These are phyloP conservation scores for Chionis minor DNA, from an alignment of 2,113 vertebrate species.

Conservation along the genomic window DNA sequence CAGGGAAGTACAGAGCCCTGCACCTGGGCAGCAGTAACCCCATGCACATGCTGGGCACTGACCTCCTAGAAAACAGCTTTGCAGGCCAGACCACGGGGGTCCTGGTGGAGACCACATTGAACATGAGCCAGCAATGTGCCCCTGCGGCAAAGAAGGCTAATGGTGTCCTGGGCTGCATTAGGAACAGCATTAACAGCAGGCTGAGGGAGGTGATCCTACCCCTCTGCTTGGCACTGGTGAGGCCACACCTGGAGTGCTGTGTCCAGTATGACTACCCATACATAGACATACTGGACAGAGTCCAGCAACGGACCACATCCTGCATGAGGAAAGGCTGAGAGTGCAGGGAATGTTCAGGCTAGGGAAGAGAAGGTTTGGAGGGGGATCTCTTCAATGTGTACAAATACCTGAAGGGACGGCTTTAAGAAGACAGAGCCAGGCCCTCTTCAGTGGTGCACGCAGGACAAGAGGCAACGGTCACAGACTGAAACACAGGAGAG, in stretches of 20 bases:
- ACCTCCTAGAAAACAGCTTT: background rate
- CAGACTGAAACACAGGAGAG: background rate
- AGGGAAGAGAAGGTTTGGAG: background rate
- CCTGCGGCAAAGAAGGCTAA: rapidly evolving
- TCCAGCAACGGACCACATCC: too few species aligned
- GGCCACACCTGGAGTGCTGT: too few species aligned
- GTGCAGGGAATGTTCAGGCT: background rate
- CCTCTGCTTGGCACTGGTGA: background rate
- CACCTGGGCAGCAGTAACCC: background rate
- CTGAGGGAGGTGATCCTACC: background rate
- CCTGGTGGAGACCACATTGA: background rate
- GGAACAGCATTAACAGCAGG: background rate
- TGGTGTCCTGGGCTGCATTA: background rate
- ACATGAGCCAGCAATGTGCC: background rate
- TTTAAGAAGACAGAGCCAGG: background rate
- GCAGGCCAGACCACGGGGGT: background rate
- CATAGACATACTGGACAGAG: background rate
- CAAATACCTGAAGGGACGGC: background rate
- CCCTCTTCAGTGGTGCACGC: background rate
- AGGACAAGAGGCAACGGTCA: background rate
- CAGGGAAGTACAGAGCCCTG: background rate
- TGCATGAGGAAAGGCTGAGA: background rate
- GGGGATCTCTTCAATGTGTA: background rate
- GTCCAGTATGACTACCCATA: background rate
- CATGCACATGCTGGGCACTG: background rate